Conservation (phyloP, 2,113 vertebrate genomes). For the Macroglossus sobrinus region DNA sequence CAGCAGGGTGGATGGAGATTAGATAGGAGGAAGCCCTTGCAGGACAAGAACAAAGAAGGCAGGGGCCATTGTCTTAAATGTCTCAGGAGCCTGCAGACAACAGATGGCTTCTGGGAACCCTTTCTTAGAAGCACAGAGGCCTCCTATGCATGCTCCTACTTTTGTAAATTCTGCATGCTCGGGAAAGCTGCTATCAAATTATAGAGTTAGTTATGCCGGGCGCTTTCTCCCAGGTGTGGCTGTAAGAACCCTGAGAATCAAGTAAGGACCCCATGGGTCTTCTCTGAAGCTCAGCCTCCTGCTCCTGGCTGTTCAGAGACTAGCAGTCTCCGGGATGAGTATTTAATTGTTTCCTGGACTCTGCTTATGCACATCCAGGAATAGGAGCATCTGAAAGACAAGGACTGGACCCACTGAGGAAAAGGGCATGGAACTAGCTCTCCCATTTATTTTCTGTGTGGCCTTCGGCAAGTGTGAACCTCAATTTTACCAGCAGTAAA, state of each 20-base stretch:
- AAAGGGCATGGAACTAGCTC: background rate
- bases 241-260: background rate
- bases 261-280: accelerated
- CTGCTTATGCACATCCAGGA: background rate
- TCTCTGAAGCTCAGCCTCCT: background rate
- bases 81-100: background rate
- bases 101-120: background rate
- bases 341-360: background rate
- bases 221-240: background rate
- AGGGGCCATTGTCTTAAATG: background rate
- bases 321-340: background rate
- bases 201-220: background rate
- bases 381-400: background rate
- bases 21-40: background rate
- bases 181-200: background rate
- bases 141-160: background rate
- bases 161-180: background rate
- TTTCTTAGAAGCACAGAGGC: background rate
- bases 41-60: background rate
- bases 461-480: background rate
- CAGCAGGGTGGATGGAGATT: background rate
- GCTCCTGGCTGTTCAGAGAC: background rate
- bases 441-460: background rate
- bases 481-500: background rate
- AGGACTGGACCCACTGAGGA: background rate